Conservation (phyloP, 2,888 invertebrate species). For the Drosophila cracens region DNA sequence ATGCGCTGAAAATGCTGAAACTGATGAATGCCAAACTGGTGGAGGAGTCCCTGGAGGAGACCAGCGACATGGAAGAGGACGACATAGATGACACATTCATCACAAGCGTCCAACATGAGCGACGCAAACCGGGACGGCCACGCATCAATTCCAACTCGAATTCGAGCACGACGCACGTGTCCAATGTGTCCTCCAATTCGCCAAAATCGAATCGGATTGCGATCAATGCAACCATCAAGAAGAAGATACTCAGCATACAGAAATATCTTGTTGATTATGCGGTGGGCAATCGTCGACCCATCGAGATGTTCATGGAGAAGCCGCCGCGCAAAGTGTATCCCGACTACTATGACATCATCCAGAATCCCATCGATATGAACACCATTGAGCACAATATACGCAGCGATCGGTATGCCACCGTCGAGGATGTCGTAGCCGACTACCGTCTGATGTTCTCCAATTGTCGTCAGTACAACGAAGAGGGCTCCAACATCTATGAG, state of each 20-base stretch:
- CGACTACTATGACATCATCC: conserved; percentile 97
- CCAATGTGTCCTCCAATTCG: conserved; percentile 62
- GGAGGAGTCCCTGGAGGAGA: conserved; percentile 83
- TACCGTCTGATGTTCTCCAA: conserved; percentile 98
- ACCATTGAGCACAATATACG: conserved; percentile 97
- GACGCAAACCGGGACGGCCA: conserved; percentile 81
- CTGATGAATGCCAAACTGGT: conserved; percentile 92
- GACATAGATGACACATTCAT: conserved; percentile 66
- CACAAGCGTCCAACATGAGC: conserved; percentile 66
- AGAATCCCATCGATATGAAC: conserved; percentile 97
- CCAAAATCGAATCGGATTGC: conserved; percentile 82
- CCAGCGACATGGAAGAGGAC: conserved; percentile 77
- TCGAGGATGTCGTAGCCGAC: conserved; percentile 95
- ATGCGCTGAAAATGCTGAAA: conserved; percentile 93
- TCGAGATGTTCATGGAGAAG: conserved; percentile 97
- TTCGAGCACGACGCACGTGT: conserved; percentile 57
- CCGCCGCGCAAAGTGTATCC: conserved; percentile 97
- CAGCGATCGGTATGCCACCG: conserved; percentile 91
- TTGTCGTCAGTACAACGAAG: conserved; percentile 98
- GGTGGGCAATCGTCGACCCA: conserved; percentile 93
- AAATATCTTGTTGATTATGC: conserved; percentile 90
- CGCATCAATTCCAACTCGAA: conserved; percentile 78
- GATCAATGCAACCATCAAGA: conserved; percentile 87
- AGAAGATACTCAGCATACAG: conserved; percentile 92
- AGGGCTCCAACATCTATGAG: conserved; percentile 97